phyloP scores from a whole-genome alignment of 2,888 invertebrate species.

The Actias luna region DNA sequence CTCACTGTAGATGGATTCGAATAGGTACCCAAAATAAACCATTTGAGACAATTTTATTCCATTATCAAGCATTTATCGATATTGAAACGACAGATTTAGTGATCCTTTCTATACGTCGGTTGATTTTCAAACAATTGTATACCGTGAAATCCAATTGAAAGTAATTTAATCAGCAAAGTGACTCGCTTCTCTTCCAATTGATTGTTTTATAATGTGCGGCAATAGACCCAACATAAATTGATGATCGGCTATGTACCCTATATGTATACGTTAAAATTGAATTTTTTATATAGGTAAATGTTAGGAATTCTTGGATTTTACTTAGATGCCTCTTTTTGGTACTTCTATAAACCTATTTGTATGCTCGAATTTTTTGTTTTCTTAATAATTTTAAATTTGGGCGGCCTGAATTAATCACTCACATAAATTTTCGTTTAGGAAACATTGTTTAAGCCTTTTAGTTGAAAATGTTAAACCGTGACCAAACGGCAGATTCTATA shows the following conservation, averaged over 20 bases:
- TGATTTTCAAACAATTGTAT: neutral
- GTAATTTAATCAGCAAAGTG: slow-evolving; percentile 8
- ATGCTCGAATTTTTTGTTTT: too few relatives aligned
- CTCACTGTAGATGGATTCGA: too few relatives aligned
- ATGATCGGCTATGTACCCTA: neutral
- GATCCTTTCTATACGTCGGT: neutral
- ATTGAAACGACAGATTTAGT: neutral
- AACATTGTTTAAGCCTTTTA: too few relatives aligned
- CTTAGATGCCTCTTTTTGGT: too few relatives aligned
- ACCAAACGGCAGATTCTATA: too few relatives aligned
- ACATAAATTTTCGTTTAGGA: too few relatives aligned
- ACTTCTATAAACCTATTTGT: too few relatives aligned
- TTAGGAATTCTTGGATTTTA: neutral
- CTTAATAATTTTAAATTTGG: too few relatives aligned
- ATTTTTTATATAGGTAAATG: neutral
- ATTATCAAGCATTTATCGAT: neutral
- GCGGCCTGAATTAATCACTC: too few relatives aligned
- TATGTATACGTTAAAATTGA: neutral
- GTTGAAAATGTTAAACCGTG: too few relatives aligned
- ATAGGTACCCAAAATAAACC: neutral
- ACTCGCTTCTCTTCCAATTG: neutral
- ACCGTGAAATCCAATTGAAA: slow-evolving; percentile 2
- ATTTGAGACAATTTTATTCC: neutral
- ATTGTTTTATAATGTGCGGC: neutral
- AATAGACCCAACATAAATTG: neutral